A percentile compares a stretch with the other conserved stretches of the same genome.
phyloP scores from a whole-genome alignment of 2,888 invertebrate species.

The Melanotus villosus region DNA sequence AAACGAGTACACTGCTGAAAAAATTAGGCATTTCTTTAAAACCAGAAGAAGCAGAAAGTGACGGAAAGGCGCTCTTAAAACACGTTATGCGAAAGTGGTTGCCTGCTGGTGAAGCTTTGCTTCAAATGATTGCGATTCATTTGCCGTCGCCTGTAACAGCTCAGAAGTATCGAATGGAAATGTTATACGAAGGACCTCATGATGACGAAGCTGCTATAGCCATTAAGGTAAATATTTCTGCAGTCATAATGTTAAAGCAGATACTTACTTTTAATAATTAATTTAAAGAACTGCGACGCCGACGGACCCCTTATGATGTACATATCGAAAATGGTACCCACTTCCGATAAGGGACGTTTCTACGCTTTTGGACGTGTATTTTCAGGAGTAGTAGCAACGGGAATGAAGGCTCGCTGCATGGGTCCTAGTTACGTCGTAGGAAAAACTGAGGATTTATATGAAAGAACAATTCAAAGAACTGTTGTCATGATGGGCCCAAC shows the following conservation, averaged over 20 bases:
- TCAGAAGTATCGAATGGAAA: conserved; percentile 99
- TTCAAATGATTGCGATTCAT: conserved; percentile 99
- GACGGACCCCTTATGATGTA: conserved; percentile 99
- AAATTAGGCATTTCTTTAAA: conserved; percentile 94
- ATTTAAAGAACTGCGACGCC: conserved; percentile 88
- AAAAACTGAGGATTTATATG: conserved; percentile 99
- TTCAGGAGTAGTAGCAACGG: conserved; percentile 91
- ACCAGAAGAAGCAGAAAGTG: conserved; percentile 96
- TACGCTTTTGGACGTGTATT: conserved; percentile 99
- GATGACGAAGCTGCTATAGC: conserved; percentile 89
- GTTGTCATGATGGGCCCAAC: conserved; percentile 99
- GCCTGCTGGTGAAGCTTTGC: conserved; percentile 98
- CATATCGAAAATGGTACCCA: conserved; percentile 99
- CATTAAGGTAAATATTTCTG: conserved; percentile 76
- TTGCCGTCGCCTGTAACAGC: conserved; percentile 99
- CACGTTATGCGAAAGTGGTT: conserved; percentile 99
- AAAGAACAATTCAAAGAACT: conserved; percentile 99
- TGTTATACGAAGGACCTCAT: conserved; percentile 91
- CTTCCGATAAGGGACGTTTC: conserved; percentile 99
- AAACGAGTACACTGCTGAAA: conserved; percentile 87
- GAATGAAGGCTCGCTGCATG: conserved; percentile 97
- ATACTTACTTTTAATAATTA: background rate
- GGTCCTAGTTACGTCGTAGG: conserved; percentile 98
- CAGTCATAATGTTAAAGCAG: background rate
- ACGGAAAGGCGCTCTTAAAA: conserved; percentile 96